A percentile compares a stretch with the other conserved stretches of the same genome.
Conservation (phyloP, 2,113 vertebrate species). For the Oxyura jamaicensis region DNA sequence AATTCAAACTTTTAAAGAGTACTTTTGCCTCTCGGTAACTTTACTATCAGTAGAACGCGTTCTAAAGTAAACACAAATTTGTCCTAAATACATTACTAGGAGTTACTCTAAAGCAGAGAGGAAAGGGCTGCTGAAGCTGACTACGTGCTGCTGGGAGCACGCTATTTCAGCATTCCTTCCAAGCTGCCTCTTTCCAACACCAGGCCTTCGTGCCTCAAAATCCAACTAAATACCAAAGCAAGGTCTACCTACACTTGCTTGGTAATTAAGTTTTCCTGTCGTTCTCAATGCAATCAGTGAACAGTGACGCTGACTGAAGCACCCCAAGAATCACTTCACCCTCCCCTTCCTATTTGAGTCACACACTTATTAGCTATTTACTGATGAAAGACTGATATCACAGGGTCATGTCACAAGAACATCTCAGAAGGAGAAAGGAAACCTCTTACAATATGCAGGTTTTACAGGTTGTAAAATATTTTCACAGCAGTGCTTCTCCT, state of each 20-base stretch:
- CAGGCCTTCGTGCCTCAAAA: background rate
- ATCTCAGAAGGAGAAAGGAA: background rate
- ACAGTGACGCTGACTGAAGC: background rate
- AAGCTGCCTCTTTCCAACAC: background rate
- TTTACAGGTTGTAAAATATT: background rate
- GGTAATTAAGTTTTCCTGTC: background rate
- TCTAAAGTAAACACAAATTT: background rate
- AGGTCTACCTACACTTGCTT: background rate
- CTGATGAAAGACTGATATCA: background rate
- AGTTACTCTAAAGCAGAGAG: background rate
- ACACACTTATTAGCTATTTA: background rate
- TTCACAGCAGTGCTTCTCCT: background rate
- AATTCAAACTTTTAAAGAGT: background rate
- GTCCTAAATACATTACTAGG: background rate
- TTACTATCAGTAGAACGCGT: background rate
- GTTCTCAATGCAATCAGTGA: fast-evolving
- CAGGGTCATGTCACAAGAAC: background rate
- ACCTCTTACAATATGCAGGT: background rate
- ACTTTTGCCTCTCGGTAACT: background rate
- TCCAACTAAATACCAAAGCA: background rate
- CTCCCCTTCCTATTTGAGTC: background rate
- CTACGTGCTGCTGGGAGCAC: fast-evolving
- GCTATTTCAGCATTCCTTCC: background rate
- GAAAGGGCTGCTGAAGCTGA: background rate
- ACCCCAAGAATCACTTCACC: background rate